Base-by-base conservation (phyloP, 2,888 invertebrate genomes). In the Brenthis daphne region DNA sequence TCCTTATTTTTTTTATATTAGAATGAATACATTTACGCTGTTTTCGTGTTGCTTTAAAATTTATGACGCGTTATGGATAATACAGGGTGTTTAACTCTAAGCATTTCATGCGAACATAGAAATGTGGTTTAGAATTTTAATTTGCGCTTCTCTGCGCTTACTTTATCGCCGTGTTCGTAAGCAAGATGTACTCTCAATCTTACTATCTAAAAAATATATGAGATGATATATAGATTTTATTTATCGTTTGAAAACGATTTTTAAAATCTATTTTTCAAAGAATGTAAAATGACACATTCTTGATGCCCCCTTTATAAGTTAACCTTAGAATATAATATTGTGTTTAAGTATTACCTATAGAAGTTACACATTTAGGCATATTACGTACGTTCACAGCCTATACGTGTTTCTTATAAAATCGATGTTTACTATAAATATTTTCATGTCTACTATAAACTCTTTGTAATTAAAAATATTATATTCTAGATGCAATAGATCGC, bases 61-160 rank as follows among this genome's bases (percentile, higher is more conserved):
- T 81, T 76, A 80, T 82, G 86, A 83, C 82, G 82, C 85, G 82
- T 88, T 86, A 89, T 90, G 90, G 90, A 89, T 87, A 81, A 88
- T 81, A 91, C 92, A 92, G 92, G 92, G 92, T 92, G 88, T 84
- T 85, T 78, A 74, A 83, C 83, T 85, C 82, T 82, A 91, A 89
- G 86, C 88, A 89, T 89, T 84, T 79, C 82, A 82, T 84, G 88
- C 86, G 80, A 75, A 75, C 54, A 57, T 58, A 58, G 69, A 68
- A 68, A 68, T 61, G 24, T 20, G 50, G 55, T 64, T 72, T 72
- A 67, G 57, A 65, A 61, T 69, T 61, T 69, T 72, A 33, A 29
- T 73, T 77, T 74, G 74, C 73, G 72, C 72, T 73, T 64, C 33
- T 70, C 60, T 61, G 67, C 68, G 69, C 71, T 65, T 71, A 69